Conservation (phyloP, 2,888 invertebrate genomes). For the Urechis unicinctus region DNA sequence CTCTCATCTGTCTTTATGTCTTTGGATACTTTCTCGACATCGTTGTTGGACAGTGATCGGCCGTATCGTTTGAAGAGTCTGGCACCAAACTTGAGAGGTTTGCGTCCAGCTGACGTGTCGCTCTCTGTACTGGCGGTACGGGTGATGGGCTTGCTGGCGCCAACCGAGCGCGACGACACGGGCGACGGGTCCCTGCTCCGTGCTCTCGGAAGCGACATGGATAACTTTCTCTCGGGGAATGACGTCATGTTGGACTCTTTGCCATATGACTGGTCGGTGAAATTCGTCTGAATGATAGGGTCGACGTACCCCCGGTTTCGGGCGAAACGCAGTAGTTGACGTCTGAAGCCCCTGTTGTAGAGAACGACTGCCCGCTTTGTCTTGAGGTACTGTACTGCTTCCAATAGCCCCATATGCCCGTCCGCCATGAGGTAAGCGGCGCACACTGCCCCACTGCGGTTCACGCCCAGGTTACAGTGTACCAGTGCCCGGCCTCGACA, state of each 20-base stretch:
- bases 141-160: neutral
- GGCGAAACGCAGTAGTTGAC: slow-evolving; percentile 21
- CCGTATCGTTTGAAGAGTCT: neutral
- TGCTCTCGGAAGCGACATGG: neutral
- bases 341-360: slow-evolving; percentile 21
- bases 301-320: slow-evolving; percentile 17
- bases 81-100: neutral
- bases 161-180: too few relatives aligned
- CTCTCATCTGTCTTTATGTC: neutral
- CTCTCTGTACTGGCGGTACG: neutral
- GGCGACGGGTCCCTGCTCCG: neutral
- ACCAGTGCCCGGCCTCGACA: slow-evolving; percentile 20
- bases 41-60: neutral
- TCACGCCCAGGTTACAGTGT: slow-evolving; percentile 25
- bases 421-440: slow-evolving; percentile 23
- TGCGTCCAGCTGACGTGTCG: neutral
- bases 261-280: neutral
- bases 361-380: slow-evolving; percentile 16
- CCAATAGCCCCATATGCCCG: slow-evolving; percentile 14
- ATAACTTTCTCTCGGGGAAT: neutral
- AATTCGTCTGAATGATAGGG: neutral
- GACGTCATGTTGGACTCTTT: neutral
- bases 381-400: slow-evolving; percentile 18
- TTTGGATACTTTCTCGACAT: neutral
- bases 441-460: slow-evolving; percentile 23